phyloP scores from a whole-genome alignment of 2,888 invertebrate genomes.

The Erebia epiphron region DNA sequence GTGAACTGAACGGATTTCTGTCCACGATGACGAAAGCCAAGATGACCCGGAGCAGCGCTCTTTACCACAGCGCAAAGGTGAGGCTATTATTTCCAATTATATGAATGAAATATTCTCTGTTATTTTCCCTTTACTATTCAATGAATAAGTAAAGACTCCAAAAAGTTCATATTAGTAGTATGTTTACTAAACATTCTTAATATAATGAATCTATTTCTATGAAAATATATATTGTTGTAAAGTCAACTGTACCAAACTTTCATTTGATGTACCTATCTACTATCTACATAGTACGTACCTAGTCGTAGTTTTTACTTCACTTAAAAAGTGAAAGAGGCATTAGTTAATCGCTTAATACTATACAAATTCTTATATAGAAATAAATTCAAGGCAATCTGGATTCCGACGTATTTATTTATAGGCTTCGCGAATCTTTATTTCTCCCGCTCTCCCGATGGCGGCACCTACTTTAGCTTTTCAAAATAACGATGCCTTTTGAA shows the following conservation, averaged over 20 bases:
- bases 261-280: background rate
- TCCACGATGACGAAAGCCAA: slow-evolving; percentile 83
- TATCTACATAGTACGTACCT: background rate
- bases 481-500: slow-evolving; percentile 1
- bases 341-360: slow-evolving; percentile 29
- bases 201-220: slow-evolving; percentile 15
- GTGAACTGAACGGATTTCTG: slow-evolving; percentile 58
- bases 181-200: background rate
- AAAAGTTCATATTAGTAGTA: background rate
- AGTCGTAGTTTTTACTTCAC: background rate
- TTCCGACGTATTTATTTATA: slow-evolving; percentile 50
- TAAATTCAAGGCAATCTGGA: slow-evolving; percentile 57
- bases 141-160: background rate
- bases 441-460: slow-evolving; percentile 52
- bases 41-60: slow-evolving; percentile 82
- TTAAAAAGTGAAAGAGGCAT: slow-evolving; percentile 31
- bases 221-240: background rate
- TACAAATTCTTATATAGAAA: slow-evolving; percentile 42
- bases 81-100: slow-evolving; percentile 47
- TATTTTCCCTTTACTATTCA: background rate
- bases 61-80: slow-evolving; percentile 91
- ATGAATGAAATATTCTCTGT: slow-evolving; percentile 2
- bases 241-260: slow-evolving; percentile 11
- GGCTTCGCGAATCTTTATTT: slow-evolving; percentile 67
- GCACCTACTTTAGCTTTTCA: slow-evolving; percentile 48